Evolutionary conservation across 2,888 invertebrate species (phyloP), one percentile per base, ranked within the genome.

Genomic region (Synanthedon formicaeformis): DNA sequence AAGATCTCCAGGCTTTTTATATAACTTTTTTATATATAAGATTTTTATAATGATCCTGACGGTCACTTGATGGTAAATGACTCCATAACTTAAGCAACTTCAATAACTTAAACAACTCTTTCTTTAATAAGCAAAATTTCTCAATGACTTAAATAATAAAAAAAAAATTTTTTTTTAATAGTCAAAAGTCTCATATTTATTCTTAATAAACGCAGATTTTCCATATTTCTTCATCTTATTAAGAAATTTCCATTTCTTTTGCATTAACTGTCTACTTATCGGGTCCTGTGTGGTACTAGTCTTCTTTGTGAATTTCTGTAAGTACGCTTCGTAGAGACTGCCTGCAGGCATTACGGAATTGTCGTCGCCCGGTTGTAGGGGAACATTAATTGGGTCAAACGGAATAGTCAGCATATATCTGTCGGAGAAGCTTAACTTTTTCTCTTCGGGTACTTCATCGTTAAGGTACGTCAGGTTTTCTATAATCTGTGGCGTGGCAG

Each of bases 261-360:
- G 13, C 45, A 45, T 13, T 14, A 45, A 13, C 8, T 45, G 13
- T 14, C 4, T 45, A 14, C 11, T 13, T 14, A 45, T 56, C 0
- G 74, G 69, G 4, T 69, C 70, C 6, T 56, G 57, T 0, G 77
- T 74, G 0, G 83, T 79, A 0, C 81, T 73, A 0, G 80, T 77
- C 54, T 65, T 78, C 40, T 55, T 64, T 0, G 70, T 73, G 49
- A 81, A 52, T 55, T 72, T 84, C 54, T 79, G 76, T 1, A 87
- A 60, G 56, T 87, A 87, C 0, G 86, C 80, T 55, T 87, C 86
- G 48, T 87, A 87, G 0, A 86, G 67, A 54, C 86, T 85, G 65
- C 86, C 74, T 40, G 81, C 64, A n/a, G 85, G 82, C 52, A 85
- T 63, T 1, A 86, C 82, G 0, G 80, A 79, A 53, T 85, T 85